phyloP scores from a whole-genome alignment of 2,797 vertebrate species.

The Platyrinchus mystaceus region DNA sequence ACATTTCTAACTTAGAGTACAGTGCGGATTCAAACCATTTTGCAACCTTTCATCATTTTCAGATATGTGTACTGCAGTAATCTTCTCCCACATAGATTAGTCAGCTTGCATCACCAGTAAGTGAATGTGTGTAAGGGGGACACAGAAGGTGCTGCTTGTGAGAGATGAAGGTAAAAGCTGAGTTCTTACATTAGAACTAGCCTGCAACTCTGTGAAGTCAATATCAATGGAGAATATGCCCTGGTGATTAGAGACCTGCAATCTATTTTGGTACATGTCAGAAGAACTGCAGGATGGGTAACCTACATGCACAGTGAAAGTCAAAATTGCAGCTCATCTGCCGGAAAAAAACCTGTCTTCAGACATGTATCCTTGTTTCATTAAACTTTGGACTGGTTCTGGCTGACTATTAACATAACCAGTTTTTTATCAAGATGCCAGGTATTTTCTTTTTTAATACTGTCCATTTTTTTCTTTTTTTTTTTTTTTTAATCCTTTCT shows the following conservation, averaged over 20 bases:
- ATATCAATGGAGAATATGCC: neutral
- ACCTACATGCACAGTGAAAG: neutral
- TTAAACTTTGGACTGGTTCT: neutral
- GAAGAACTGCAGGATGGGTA: neutral
- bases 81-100: neutral
- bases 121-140: neutral
- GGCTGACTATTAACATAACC: neutral
- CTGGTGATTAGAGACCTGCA: neutral
- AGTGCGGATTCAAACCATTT: neutral
- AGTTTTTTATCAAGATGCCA: neutral
- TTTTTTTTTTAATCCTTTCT: neutral
- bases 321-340: neutral
- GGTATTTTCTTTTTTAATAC: neutral
- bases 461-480: neutral
- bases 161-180: neutral
- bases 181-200: neutral
- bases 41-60: neutral
- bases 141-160: neutral
- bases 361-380: neutral
- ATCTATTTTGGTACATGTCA: neutral
- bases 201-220: neutral
- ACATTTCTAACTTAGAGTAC: neutral
- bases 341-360: neutral
- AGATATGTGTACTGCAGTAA: neutral
- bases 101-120: neutral